Conservation (phyloP, 2,797 vertebrate genomes). For the Martes flavigula region DNA sequence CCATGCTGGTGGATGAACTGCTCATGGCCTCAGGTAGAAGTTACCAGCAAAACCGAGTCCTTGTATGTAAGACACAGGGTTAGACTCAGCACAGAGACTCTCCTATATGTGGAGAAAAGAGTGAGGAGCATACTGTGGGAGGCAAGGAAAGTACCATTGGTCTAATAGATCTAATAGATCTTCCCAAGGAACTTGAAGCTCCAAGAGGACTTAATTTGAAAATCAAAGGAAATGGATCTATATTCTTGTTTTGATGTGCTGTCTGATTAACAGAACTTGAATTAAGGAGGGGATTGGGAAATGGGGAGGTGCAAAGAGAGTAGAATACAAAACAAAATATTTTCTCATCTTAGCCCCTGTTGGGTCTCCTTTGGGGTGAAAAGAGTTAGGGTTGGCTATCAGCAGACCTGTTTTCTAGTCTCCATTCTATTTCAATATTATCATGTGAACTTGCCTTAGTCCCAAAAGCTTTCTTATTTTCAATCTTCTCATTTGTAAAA, state of each 20-base stretch:
- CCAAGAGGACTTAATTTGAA: neutral
- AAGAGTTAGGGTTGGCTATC: neutral
- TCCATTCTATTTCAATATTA: neutral
- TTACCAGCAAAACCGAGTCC: neutral
- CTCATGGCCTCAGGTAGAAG: fast-evolving
- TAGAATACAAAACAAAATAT: neutral
- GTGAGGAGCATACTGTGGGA: neutral
- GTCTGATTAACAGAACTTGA: conserved; percentile 30
- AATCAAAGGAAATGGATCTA: neutral
- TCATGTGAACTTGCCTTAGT: neutral
- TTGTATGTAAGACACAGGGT: neutral
- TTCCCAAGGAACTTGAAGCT: conserved; percentile 13
- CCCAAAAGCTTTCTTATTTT: neutral
- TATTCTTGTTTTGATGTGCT: neutral
- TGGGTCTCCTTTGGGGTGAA: neutral
- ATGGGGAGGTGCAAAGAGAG: neutral
- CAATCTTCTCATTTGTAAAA: neutral
- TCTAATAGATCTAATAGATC: neutral
- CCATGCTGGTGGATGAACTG: neutral
- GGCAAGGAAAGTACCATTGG: neutral
- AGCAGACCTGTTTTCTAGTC: neutral
- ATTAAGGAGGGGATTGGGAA: neutral
- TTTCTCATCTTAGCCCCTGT: neutral
- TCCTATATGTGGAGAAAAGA: too few species aligned
- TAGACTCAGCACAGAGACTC: neutral